Evolutionary conservation across 2,888 invertebrate genomes (phyloP).

Genomic region (Neoitamus cyanurus): DNA sequence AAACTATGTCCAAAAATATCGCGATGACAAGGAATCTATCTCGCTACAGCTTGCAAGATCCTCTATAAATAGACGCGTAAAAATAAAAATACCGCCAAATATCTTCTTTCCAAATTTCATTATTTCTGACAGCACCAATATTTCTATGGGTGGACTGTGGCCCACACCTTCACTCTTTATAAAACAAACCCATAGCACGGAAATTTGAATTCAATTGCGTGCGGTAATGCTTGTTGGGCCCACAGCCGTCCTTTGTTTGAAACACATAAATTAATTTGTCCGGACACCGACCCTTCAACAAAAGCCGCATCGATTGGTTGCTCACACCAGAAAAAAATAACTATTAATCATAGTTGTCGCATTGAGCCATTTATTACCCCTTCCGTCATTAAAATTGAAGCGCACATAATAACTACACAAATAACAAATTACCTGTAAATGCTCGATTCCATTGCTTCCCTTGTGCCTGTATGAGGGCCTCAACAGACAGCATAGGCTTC

Average conservation of each 20-base stretch:
- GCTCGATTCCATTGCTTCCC: conserved; percentile 54
- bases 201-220: background rate
- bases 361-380: background rate
- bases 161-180: background rate
- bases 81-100: background rate
- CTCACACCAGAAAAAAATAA: background rate
- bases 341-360: background rate
- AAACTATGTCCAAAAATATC: background rate
- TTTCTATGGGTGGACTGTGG: background rate
- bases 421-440: conserved; percentile 53
- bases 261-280: background rate
- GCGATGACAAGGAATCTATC: background rate
- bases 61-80: background rate
- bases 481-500: conserved; percentile 56
- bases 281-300: background rate
- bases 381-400: background rate
- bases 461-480: conserved; percentile 55
- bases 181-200: background rate
- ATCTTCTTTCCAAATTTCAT: background rate
- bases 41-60: background rate
- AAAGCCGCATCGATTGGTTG: background rate
- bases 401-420: background rate
- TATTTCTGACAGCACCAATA: background rate
- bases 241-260: background rate
- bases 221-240: background rate